Evolutionary conservation across 2,888 invertebrate genomes (phyloP).

Genomic region (Lochmaea crataegi): DNA sequence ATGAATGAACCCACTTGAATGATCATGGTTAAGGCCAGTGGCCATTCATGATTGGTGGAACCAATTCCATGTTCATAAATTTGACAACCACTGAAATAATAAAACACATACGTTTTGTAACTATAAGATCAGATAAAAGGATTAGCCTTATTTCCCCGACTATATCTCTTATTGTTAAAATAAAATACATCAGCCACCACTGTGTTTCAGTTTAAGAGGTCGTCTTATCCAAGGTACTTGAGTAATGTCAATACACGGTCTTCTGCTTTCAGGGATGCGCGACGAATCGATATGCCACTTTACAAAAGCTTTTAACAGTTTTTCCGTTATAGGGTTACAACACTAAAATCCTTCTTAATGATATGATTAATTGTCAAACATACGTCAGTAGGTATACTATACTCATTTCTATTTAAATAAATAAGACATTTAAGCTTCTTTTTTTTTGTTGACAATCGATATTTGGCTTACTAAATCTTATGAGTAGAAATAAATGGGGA

Average conservation of each 20-base stretch:
- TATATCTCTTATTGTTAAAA: background rate
- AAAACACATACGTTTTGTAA: no score
- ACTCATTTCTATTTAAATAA: slow-evolving; percentile 15
- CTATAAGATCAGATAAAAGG: no score
- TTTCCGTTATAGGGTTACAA: slow-evolving; percentile 39
- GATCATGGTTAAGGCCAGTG: no score
- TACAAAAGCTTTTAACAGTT: slow-evolving; percentile 42
- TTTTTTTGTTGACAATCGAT: no score
- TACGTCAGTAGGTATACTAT: slow-evolving; percentile 3
- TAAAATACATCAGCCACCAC: no score
- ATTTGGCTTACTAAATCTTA: background rate
- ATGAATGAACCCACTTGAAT: no score
- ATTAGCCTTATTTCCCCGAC: no score
- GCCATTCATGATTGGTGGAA: no score
- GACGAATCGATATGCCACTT: slow-evolving; percentile 44
- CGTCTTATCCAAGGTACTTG: slow-evolving; percentile 29
- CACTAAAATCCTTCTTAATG: slow-evolving; percentile 38
- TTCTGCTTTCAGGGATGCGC: slow-evolving; percentile 38
- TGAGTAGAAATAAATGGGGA: background rate
- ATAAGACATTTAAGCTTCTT: background rate
- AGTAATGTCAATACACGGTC: slow-evolving; percentile 41
- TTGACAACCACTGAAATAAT: no score
- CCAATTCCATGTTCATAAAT: no score
- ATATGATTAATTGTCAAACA: slow-evolving; percentile 42
- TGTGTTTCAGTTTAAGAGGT: slow-evolving; percentile 4